These are phyloP conservation scores for Heliconius ismenius DNA, from an alignment of 2,888 invertebrate species.

Conservation along the genomic window DNA sequence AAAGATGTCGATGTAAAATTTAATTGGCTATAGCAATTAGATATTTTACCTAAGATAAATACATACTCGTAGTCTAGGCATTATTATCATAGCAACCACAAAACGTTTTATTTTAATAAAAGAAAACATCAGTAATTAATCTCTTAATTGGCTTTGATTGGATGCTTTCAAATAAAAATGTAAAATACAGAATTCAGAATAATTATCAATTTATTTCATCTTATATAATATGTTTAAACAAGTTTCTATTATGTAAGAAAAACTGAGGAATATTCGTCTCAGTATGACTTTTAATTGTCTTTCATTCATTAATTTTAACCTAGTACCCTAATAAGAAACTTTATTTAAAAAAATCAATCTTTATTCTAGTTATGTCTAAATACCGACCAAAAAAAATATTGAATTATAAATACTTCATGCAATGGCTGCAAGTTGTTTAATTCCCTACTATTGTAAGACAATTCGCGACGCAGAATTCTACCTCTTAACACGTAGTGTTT, in stretches of 20 bases:
- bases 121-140: not conserved
- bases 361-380: too few species aligned
- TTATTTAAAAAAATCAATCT: too few species aligned
- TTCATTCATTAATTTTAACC: too few species aligned
- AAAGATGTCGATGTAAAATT: not conserved
- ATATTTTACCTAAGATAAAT: not conserved
- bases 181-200: not conserved
- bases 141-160: slow-evolving; percentile 18
- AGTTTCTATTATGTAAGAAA: not conserved
- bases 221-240: not conserved
- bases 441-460: too few species aligned
- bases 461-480: not conserved
- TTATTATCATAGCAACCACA: not conserved
- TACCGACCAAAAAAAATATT: too few species aligned
- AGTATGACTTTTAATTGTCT: too few species aligned
- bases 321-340: too few species aligned
- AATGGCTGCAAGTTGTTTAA: too few species aligned
- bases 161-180: not conserved
- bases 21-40: not conserved
- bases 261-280: too few species aligned
- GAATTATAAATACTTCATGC: too few species aligned
- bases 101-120: not conserved
- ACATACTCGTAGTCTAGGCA: not conserved
- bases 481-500: not conserved
- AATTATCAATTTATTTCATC: not conserved